Percentiles rank a stretch among this genome's conserved stretches.
These are phyloP conservation scores for Trissonchulus sp. DNA, from an alignment of 2,888 invertebrate genomes.

Conservation along the genomic window DNA sequence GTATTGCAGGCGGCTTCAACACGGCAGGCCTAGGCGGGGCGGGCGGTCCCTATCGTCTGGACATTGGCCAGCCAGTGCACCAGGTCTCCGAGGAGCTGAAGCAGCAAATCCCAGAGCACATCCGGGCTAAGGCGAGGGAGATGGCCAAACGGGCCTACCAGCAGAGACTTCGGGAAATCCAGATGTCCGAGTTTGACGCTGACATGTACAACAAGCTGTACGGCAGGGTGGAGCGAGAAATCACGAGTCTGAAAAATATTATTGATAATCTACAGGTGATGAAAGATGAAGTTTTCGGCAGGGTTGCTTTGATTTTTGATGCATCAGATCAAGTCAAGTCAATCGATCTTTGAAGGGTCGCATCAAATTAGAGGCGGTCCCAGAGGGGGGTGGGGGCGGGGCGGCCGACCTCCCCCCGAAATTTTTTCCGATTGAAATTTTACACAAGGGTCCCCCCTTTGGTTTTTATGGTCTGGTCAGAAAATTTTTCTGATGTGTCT, in stretches of 20 bases:
- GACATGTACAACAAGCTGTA: conserved; percentile 75
- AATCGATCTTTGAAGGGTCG: too few species aligned
- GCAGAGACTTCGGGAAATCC: conserved; percentile 66
- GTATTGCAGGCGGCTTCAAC: conserved; percentile 65
- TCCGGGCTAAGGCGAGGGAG: conserved; percentile 79
- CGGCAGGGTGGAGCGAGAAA: conserved; percentile 63
- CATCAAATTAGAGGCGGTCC: too few species aligned
- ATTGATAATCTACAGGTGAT: conserved; percentile 68
- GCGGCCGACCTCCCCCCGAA: too few species aligned
- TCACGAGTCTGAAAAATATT: conserved; percentile 76
- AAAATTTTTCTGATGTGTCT: too few species aligned
- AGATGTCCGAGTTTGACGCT: conserved; percentile 90
- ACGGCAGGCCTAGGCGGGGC: conserved; percentile 92
- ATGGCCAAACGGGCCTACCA: conserved; percentile 68
- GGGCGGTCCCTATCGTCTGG: conserved; percentile 88
- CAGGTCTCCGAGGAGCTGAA: conserved; percentile 83
- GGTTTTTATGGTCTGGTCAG: too few species aligned
- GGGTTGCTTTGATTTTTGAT: too few species aligned
- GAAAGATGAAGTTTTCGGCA: too few species aligned
- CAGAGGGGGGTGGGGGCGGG: too few species aligned
- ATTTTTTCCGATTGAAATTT: too few species aligned
- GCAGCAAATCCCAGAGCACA: conserved; percentile 73
- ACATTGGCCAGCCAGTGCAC: conserved; percentile 84
- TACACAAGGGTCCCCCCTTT: too few species aligned
- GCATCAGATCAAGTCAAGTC: too few species aligned